Evolutionary conservation across 2,797 vertebrate genomes (phyloP).

Genomic region (Australoheros facetus): DNA sequence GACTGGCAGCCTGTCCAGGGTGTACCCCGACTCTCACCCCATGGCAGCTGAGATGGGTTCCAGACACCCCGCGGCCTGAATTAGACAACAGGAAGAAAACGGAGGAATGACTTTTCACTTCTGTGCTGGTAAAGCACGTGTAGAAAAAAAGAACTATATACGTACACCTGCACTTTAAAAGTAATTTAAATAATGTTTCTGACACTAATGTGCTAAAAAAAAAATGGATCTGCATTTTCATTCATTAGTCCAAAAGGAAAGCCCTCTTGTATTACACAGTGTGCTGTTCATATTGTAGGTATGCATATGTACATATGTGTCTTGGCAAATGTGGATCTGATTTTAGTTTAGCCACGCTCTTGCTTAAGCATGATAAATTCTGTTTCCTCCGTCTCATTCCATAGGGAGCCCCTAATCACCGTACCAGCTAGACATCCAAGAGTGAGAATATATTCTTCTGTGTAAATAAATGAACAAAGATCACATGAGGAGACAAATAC

Average conservation of each 20-base stretch:
- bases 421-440: conserved; percentile 35
- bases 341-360: conserved; percentile 49
- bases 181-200: neutral
- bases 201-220: neutral
- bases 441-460: conserved; percentile 48
- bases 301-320: neutral
- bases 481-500: conserved; percentile 40
- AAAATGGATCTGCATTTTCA: neutral
- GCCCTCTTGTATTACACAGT: neutral
- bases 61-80: no score
- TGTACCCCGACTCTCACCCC: neutral
- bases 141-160: neutral
- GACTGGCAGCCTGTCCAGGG: neutral
- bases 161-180: neutral
- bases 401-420: conserved; percentile 36
- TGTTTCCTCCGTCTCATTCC: conserved; percentile 37
- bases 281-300: neutral
- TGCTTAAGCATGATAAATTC: conserved; percentile 40
- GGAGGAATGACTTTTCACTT: no score
- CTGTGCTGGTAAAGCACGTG: no score
- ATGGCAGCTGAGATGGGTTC: no score
- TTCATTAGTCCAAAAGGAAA: neutral
- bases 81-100: no score
- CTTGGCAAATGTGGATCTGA: conserved; percentile 44
- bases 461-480: conserved; percentile 53